Evolutionary conservation across 2,888 invertebrate genomes (phyloP).

Genomic region (Tenthredo livida): DNA sequence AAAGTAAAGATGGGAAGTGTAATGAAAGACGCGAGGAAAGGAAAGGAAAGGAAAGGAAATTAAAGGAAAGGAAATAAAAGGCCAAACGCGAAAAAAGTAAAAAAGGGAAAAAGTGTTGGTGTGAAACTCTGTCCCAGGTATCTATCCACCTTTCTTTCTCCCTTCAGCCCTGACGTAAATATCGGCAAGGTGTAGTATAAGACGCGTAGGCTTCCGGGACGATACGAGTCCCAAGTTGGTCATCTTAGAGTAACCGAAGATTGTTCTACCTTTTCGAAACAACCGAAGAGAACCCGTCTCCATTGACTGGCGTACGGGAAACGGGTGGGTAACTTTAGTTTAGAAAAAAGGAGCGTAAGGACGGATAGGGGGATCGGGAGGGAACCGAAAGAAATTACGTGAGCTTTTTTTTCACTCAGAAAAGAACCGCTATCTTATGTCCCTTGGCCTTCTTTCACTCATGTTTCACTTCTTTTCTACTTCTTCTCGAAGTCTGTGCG

Average conservation of each 20-base stretch:
- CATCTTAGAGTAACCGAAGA: constrained; percentile 41
- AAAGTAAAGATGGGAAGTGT: background rate
- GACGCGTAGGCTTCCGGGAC: constrained; percentile 6
- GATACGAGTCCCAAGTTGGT: constrained; percentile 50
- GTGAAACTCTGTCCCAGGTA: background rate
- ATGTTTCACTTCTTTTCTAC: background rate
- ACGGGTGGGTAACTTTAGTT: constrained; percentile 18
- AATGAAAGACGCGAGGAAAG: too few relatives aligned
- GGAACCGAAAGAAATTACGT: constrained; percentile 21
- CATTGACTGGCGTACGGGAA: constrained; percentile 22
- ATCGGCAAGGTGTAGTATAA: background rate
- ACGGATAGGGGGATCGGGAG: background rate
- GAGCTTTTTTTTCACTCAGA: constrained; percentile 37
- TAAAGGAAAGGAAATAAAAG: too few relatives aligned
- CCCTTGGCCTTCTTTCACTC: background rate
- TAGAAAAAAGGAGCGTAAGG: background rate
- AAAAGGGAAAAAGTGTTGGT: background rate
- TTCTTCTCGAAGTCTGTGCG: background rate
- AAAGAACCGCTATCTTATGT: background rate
- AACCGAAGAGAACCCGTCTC: constrained; percentile 19
- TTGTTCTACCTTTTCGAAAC: constrained; percentile 42
- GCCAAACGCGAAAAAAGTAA: too few relatives aligned
- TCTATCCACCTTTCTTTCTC: background rate
- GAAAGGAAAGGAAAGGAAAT: too few relatives aligned
- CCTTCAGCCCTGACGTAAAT: constrained; percentile 4